A percentile compares a stretch with the other conserved stretches of the same genome.
These are phyloP conservation scores for human (Homo sapiens) DNA, from an alignment of 2,113 vertebrate species.

Conservation along the genomic window GRCh38 chr20:43270001-43270500, in stretches of 20 bases:
- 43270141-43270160: neutral
- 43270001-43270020: neutral
- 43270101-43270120: neutral
- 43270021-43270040: neutral
- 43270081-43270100: neutral
- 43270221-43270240: neutral
- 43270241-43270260: constrained; percentile 39
- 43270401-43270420: neutral
- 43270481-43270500: neutral
- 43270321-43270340: constrained; percentile 56
- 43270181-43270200: neutral
- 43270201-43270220: neutral
- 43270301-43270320: constrained; percentile 9
- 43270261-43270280: constrained; percentile 22
- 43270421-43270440: neutral
- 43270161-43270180: constrained; percentile 22
- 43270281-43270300: neutral
- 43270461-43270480: neutral
- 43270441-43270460: neutral
- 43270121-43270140: neutral
- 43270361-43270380: neutral
- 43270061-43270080: neutral
- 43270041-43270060: rapidly evolving
- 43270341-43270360: constrained; percentile 13
- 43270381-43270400: neutral